These are phyloP conservation scores for Apodemus speciosus DNA, from an alignment of 2,113 vertebrate genomes.

Conservation along the genomic window DNA sequence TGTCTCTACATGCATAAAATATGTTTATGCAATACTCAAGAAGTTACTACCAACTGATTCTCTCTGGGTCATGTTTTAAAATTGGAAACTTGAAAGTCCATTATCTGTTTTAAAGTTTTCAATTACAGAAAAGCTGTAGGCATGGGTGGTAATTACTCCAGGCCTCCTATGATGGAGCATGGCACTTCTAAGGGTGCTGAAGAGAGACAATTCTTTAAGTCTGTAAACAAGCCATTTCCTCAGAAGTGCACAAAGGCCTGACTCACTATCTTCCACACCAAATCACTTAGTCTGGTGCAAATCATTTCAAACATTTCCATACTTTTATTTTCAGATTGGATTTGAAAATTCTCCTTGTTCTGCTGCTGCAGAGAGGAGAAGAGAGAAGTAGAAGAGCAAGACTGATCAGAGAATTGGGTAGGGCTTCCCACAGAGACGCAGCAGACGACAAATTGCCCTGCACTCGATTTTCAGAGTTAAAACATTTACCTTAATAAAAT, in stretches of 20 bases:
- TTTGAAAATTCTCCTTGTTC: slow-evolving; percentile 41
- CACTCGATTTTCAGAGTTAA: slow-evolving; percentile 40
- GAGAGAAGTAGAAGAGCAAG: neutral
- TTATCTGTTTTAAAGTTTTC: slow-evolving; percentile 47
- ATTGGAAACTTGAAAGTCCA: neutral
- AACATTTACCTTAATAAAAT: slow-evolving; percentile 36
- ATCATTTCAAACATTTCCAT: slow-evolving; percentile 38
- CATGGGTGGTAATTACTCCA: neutral
- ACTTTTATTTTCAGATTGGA: slow-evolving; percentile 58
- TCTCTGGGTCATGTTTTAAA: slow-evolving; percentile 19
- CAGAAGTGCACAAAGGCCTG: slow-evolving; percentile 6
- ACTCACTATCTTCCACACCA: slow-evolving; percentile 45
- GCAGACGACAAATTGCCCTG: neutral
- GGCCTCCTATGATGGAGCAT: neutral
- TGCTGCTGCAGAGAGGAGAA: neutral
- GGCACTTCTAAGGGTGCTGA: neutral
- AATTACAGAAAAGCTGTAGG: neutral
- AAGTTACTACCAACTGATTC: neutral
- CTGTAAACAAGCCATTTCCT: slow-evolving; percentile 39
- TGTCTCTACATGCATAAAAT: neutral
- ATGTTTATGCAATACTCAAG: neutral
- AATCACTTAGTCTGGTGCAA: neutral
- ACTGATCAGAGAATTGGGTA: slow-evolving; percentile 16
- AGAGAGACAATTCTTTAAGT: slow-evolving; percentile 15
- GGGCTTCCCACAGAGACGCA: neutral